These are phyloP conservation scores for Neoitamus cyanurus DNA, from an alignment of 2,888 invertebrate genomes.

Conservation along the genomic window DNA sequence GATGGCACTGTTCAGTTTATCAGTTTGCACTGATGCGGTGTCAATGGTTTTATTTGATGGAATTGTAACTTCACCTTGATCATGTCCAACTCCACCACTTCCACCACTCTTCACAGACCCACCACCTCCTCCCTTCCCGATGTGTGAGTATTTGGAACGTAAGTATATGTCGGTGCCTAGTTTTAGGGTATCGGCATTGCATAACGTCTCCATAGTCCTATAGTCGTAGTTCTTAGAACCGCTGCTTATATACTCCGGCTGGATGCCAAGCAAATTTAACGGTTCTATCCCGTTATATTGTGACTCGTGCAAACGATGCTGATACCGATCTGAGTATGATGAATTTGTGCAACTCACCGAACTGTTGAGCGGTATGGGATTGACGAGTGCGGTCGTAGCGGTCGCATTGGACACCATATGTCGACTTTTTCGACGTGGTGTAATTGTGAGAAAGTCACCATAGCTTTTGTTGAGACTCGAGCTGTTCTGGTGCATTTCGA, in stretches of 20 bases:
- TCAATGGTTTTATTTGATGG: constrained; percentile 56
- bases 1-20: constrained; percentile 35
- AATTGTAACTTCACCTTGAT: background rate
- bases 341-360: constrained; percentile 20
- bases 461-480: constrained; percentile 61
- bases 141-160: constrained; percentile 37
- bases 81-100: background rate
- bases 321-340: constrained; percentile 53
- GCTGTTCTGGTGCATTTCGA: constrained; percentile 50
- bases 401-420: too few species aligned
- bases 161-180: constrained; percentile 58
- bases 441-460: constrained; percentile 62
- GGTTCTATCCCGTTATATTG: constrained; percentile 61
- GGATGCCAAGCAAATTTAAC: constrained; percentile 58
- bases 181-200: constrained; percentile 62
- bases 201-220: constrained; percentile 61
- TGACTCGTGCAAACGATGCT: constrained; percentile 54
- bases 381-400: background rate
- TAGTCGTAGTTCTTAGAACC: constrained; percentile 58
- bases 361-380: background rate
- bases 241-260: constrained; percentile 53
- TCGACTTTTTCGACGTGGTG: constrained; percentile 60
- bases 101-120: background rate
- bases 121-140: too few species aligned
- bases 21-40: constrained; percentile 51